These are phyloP conservation scores for Eutolmus rufibarbis DNA, from an alignment of 2,888 invertebrate genomes.

Conservation along the genomic window DNA sequence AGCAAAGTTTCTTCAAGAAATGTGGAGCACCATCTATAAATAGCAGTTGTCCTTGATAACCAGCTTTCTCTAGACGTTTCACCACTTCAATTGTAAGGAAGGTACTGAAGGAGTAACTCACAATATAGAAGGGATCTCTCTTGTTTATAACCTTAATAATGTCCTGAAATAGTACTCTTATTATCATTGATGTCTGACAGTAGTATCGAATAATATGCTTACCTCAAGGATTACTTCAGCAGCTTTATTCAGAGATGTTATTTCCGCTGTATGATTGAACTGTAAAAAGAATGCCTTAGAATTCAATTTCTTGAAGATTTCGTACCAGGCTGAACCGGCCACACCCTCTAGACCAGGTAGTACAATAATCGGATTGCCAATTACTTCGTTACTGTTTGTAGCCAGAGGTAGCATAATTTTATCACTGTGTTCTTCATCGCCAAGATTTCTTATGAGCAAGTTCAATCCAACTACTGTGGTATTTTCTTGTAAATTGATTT, in stretches of 20 bases:
- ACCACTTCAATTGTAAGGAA: constrained; percentile 80
- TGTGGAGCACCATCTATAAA: constrained; percentile 85
- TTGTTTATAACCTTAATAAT: constrained; percentile 67
- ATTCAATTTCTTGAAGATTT: constrained; percentile 53
- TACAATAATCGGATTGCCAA: constrained; percentile 58
- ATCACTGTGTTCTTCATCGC: constrained; percentile 67
- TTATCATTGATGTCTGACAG: background rate
- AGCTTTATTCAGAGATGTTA: constrained; percentile 54
- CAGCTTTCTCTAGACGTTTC: constrained; percentile 72
- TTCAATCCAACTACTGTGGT: constrained; percentile 64
- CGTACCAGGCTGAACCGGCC: constrained; percentile 62
- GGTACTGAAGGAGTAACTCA: constrained; percentile 90
- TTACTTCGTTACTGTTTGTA: constrained; percentile 62
- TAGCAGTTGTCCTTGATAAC: constrained; percentile 70
- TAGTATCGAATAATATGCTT: constrained; percentile 38
- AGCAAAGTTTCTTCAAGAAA: constrained; percentile 66
- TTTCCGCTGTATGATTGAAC: constrained; percentile 54
- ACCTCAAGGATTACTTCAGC: constrained; percentile 55
- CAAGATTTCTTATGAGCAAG: constrained; percentile 69
- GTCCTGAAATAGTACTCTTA: constrained; percentile 63
- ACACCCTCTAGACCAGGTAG: constrained; percentile 76
- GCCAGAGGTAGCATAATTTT: constrained; percentile 67
- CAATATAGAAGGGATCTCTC: constrained; percentile 73
- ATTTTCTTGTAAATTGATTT: constrained; percentile 57
- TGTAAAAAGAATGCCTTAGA: constrained; percentile 56